phyloP scores from a whole-genome alignment of 2,797 vertebrate species.

The Sciurus vulgaris region DNA sequence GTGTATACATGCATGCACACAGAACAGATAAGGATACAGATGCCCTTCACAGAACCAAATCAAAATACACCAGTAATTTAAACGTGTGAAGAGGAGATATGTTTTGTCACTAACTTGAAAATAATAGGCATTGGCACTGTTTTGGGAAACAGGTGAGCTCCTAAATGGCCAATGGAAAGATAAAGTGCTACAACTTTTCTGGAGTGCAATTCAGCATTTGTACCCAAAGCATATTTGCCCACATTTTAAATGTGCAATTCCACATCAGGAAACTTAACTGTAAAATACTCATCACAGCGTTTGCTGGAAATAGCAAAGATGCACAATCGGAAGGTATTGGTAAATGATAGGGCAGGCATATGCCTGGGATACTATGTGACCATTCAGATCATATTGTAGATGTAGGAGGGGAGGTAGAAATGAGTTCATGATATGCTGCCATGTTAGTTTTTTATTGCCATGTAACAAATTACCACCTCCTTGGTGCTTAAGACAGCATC shows the following conservation, averaged over 20 bases:
- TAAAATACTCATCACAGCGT: not conserved
- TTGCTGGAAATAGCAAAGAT: not conserved
- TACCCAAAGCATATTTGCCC: rapidly evolving
- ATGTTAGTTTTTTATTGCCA: not conserved
- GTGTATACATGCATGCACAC: rapidly evolving
- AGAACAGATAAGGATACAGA: not conserved
- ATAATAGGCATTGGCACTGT: rapidly evolving
- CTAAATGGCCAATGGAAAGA: rapidly evolving
- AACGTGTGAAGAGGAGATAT: not conserved
- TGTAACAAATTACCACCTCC: not conserved
- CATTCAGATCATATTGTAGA: rapidly evolving
- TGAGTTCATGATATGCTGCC: rapidly evolving
- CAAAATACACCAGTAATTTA: not conserved
- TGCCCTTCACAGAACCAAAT: not conserved
- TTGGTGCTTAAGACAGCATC: rapidly evolving
- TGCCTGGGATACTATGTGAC: rapidly evolving
- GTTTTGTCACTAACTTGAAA: not conserved
- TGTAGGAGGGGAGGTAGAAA: not conserved
- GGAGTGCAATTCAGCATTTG: not conserved
- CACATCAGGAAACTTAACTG: not conserved
- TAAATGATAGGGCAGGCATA: rapidly evolving
- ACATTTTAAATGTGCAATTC: not conserved
- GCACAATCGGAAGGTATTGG: rapidly evolving
- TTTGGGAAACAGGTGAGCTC: not conserved
- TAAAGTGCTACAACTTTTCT: not conserved